phyloP scores from a whole-genome alignment of 2,888 invertebrate genomes.

The Gortyna flavago region DNA sequence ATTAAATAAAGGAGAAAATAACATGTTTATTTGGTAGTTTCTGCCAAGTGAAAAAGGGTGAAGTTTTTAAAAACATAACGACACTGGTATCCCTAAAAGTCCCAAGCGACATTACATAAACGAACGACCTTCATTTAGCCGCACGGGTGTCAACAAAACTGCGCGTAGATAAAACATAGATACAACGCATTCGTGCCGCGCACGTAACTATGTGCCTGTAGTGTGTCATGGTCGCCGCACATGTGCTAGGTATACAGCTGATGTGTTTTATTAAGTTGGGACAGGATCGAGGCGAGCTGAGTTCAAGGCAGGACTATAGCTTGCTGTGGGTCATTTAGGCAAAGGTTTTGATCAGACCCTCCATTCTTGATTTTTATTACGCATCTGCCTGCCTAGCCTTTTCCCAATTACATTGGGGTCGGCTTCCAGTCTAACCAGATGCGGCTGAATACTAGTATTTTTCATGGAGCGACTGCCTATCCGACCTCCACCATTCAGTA shows the following conservation, averaged over 20 bases:
- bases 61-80: not conserved
- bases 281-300: constrained; percentile 24
- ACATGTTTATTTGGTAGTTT: not conserved
- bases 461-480: not conserved
- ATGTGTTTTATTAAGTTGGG: constrained; percentile 36
- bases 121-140: constrained; percentile 40
- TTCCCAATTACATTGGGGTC: not conserved
- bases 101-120: constrained; percentile 28
- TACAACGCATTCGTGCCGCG: constrained; percentile 46
- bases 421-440: not conserved
- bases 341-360: not conserved
- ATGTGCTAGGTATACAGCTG: constrained; percentile 58
- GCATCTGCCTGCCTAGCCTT: not conserved
- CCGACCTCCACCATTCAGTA: not conserved
- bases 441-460: not conserved
- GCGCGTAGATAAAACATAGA: constrained; percentile 59
- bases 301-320: constrained; percentile 21
- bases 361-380: no score
- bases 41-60: not conserved
- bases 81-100: not conserved
- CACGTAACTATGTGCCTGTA: constrained; percentile 33
- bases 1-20: no score
- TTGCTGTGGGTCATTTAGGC: no score
- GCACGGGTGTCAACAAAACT: constrained; percentile 59
- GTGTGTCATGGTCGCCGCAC: constrained; percentile 64